Conservation (phyloP, 2,888 invertebrate genomes). For the Alviniconcha strummeri region DNA sequence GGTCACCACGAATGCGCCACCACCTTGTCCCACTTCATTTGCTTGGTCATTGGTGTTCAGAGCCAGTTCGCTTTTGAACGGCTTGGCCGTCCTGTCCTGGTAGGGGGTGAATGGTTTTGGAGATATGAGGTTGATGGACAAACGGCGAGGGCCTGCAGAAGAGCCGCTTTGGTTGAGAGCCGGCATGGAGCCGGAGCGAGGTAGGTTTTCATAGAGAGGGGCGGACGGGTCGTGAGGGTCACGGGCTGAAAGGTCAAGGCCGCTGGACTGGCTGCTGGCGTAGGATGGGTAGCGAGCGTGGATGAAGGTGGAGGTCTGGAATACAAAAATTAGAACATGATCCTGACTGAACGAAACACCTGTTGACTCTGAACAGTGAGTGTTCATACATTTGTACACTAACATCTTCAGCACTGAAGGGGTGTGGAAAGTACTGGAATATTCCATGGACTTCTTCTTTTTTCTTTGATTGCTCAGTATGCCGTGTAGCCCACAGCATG, state of each 20-base stretch:
- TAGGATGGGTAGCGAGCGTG: slow-evolving; percentile 44
- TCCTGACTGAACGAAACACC: too few species aligned
- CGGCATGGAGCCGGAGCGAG: slow-evolving; percentile 46
- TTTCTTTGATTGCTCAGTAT: too few species aligned
- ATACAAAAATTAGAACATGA: not conserved
- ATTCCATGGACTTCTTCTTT: too few species aligned
- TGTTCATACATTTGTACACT: too few species aligned
- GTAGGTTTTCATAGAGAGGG: slow-evolving; percentile 63
- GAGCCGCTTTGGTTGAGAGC: slow-evolving; percentile 42
- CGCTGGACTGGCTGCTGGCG: slow-evolving; percentile 23
- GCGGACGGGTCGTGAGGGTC: slow-evolving; percentile 27
- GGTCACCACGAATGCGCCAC: not conserved
- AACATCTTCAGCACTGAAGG: too few species aligned
- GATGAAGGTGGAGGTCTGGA: slow-evolving; percentile 42
- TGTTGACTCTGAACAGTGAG: too few species aligned
- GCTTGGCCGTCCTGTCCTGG: slow-evolving; percentile 38
- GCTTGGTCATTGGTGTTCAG: slow-evolving; percentile 5
- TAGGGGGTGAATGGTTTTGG: slow-evolving; percentile 63
- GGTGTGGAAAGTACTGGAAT: too few species aligned
- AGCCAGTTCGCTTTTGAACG: slow-evolving; percentile 41
- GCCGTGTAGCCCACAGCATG: too few species aligned
- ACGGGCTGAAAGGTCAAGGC: slow-evolving; percentile 21
- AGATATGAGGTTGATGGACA: slow-evolving; percentile 58
- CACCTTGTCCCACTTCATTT: not conserved
- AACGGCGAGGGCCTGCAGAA: slow-evolving; percentile 49